phyloP scores from a whole-genome alignment of 2,888 invertebrate species.

The Megastigmus dorsalis region DNA sequence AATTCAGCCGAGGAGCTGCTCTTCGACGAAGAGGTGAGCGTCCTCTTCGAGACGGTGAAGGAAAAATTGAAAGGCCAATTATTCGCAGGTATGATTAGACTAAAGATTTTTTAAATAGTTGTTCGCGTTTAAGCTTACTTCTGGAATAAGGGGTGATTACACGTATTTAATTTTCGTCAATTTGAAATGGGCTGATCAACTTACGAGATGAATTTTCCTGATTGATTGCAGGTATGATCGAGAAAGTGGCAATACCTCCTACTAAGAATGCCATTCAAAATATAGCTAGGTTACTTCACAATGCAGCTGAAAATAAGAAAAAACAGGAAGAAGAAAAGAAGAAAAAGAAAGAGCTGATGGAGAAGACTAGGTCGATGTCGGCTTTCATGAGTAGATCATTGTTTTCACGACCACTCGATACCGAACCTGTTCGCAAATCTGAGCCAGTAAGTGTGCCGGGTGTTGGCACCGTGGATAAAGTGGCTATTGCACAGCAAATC shows the following conservation, averaged over 20 bases:
- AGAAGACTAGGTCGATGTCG: slow-evolving; percentile 62
- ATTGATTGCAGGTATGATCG: slow-evolving; percentile 79
- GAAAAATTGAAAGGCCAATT: slow-evolving; percentile 89
- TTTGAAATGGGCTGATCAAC: no score
- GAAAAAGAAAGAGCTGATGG: slow-evolving; percentile 65
- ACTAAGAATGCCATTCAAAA: slow-evolving; percentile 85
- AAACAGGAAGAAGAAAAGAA: slow-evolving; percentile 72
- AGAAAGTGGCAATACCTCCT: slow-evolving; percentile 80
- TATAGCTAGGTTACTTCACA: slow-evolving; percentile 84
- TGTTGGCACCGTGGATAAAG: slow-evolving; percentile 85
- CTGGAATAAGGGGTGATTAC: no score
- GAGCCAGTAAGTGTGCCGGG: slow-evolving; percentile 80
- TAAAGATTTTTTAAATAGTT: neutral
- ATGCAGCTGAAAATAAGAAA: slow-evolving; percentile 77
- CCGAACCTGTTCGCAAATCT: slow-evolving; percentile 64
- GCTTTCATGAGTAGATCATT: slow-evolving; percentile 59
- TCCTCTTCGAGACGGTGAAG: slow-evolving; percentile 88
- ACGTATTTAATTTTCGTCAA: no score
- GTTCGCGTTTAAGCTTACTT: no score
- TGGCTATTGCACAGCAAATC: slow-evolving; percentile 87
- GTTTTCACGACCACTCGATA: slow-evolving; percentile 61
- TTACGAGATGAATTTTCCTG: no score
- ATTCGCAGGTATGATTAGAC: slow-evolving; percentile 79
- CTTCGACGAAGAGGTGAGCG: slow-evolving; percentile 83
- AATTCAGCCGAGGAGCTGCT: slow-evolving; percentile 86